A percentile compares a stretch with the other conserved stretches of the same genome.
phyloP scores from a whole-genome alignment of 2,113 vertebrate genomes.

The Oreocharis arfaki region DNA sequence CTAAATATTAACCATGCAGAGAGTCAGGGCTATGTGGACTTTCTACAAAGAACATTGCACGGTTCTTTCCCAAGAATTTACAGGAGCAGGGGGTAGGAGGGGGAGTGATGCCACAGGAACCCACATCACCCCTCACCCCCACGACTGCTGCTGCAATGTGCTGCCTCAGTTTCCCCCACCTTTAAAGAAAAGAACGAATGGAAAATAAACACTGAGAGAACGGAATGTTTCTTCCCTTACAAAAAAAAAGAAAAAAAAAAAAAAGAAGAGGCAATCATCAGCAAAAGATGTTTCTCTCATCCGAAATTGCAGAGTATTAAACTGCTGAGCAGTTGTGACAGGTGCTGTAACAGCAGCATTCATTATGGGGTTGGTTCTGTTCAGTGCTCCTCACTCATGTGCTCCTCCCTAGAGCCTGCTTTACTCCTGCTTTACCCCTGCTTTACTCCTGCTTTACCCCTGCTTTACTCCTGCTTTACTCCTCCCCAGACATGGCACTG shows the following conservation, averaged over 20 bases:
- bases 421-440: neutral
- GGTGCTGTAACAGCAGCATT: constrained; percentile 63
- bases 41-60: neutral
- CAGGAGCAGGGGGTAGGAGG: neutral
- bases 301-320: constrained; percentile 52
- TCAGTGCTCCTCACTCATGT: constrained; percentile 48
- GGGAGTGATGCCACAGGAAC: neutral
- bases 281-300: neutral
- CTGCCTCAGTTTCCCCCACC: constrained; percentile 10
- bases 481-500: neutral
- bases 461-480: neutral
- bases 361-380: constrained; percentile 57
- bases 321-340: constrained; percentile 62
- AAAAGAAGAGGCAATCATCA: neutral
- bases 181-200: neutral
- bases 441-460: neutral
- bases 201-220: neutral
- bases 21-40: neutral
- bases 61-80: neutral
- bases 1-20: neutral
- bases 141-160: rapidly evolving
- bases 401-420: constrained; percentile 31
- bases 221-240: neutral
- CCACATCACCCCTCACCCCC: neutral
- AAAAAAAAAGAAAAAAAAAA: neutral